Percentiles rank a stretch among this genome's conserved stretches.
Evolutionary conservation across 2,888 invertebrate species (phyloP).

Genomic region (Hypena proboscidalis): DNA sequence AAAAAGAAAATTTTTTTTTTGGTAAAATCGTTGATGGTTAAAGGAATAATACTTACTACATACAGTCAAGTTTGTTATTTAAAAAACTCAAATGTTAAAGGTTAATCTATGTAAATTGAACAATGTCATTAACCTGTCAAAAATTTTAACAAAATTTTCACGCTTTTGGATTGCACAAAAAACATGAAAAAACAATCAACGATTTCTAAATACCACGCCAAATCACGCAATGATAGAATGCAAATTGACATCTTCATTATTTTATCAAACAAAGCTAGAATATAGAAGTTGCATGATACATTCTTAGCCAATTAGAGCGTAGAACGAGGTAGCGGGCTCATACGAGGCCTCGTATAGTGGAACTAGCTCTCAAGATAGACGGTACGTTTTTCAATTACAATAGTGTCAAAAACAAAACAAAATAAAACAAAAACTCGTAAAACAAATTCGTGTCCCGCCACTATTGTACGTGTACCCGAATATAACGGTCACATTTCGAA

Average conservation of each 20-base stretch:
- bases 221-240: conserved; percentile 41
- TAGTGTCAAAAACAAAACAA: conserved; percentile 31
- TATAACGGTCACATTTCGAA: conserved; percentile 13
- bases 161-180: neutral
- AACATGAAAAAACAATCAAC: neutral
- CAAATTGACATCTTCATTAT: conserved; percentile 40
- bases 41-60: too few relatives aligned
- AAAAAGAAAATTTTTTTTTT: too few relatives aligned
- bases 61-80: too few relatives aligned
- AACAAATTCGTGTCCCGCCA: neutral
- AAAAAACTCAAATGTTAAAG: too few relatives aligned
- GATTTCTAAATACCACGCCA: conserved; percentile 26
- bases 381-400: conserved; percentile 62
- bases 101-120: too few relatives aligned
- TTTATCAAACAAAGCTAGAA: conserved; percentile 44
- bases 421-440: conserved; percentile 3
- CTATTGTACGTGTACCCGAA: neutral
- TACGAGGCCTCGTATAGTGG: conserved; percentile 57
- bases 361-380: conserved; percentile 69
- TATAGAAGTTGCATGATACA: conserved; percentile 74
- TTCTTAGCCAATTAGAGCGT: conserved; percentile 81
- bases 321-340: conserved; percentile 59
- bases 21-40: too few relatives aligned
- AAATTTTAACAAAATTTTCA: too few relatives aligned
- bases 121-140: too few relatives aligned